Percentiles rank a stretch among this genome's conserved stretches.
Conservation (phyloP, 2,797 vertebrate species). For the Acipenser transmontanus region DNA sequence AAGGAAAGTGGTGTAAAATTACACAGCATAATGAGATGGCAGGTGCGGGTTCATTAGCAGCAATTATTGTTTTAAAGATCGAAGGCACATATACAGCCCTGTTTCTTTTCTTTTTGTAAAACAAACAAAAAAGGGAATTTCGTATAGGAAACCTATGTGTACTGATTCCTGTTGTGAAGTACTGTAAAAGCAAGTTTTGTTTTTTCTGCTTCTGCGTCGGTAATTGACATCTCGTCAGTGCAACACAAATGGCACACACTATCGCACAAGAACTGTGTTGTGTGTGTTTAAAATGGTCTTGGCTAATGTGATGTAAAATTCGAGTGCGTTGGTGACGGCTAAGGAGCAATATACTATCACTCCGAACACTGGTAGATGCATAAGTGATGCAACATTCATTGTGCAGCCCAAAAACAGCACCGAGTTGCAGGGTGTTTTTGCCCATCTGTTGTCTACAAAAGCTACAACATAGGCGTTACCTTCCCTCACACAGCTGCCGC, state of each 20-base stretch:
- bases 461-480: constrained; percentile 64
- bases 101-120: too few relatives aligned
- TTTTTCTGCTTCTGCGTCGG: background rate
- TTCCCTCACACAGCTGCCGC: constrained; percentile 64
- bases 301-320: background rate
- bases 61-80: too few relatives aligned
- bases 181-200: constrained; percentile 5
- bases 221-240: background rate
- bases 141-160: too few relatives aligned
- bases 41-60: too few relatives aligned
- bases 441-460: constrained; percentile 75
- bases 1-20: too few relatives aligned
- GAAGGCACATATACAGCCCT: too few relatives aligned
- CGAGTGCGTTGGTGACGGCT: constrained; percentile 1
- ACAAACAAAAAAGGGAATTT: too few relatives aligned
- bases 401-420: constrained; percentile 16
- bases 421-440: constrained; percentile 28
- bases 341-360: constrained; percentile 8
- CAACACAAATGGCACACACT: background rate
- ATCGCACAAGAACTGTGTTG: background rate
- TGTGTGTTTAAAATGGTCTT: background rate
- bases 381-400: constrained; percentile 32
- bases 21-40: too few relatives aligned
- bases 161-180: background rate
- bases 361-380: constrained; percentile 22